Evolutionary conservation across 2,888 invertebrate genomes (phyloP).

Genomic region (Tubulanus polymorphus): DNA sequence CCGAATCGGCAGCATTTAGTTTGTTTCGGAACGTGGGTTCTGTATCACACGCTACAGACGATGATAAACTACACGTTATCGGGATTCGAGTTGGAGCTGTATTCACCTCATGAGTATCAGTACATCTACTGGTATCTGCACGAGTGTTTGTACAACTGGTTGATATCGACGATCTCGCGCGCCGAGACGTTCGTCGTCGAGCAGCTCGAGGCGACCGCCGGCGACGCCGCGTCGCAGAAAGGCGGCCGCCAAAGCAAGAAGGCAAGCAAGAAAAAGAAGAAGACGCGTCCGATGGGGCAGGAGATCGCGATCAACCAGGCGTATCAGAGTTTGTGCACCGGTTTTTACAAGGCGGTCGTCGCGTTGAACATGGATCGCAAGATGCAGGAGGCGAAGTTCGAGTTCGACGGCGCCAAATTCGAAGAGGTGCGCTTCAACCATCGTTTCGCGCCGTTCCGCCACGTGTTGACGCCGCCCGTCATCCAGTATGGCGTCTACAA

Average conservation of each 20-base stretch:
- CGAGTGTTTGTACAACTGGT: conserved; percentile 90
- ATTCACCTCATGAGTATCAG: conserved; percentile 92
- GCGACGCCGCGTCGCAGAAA: too few relatives aligned
- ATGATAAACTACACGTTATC: conserved; percentile 92
- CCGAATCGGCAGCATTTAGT: conserved; percentile 70
- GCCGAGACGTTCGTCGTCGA: conserved; percentile 81
- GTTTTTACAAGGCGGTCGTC: conserved; percentile 90
- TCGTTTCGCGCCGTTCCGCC: conserved; percentile 83
- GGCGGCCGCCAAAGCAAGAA: conserved; percentile 35
- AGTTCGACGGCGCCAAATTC: conserved; percentile 90
- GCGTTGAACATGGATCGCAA: conserved; percentile 86
- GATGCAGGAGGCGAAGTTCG: conserved; percentile 74
- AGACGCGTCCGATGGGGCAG: conserved; percentile 68
- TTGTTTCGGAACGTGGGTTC: conserved; percentile 87
- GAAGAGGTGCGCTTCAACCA: conserved; percentile 91
- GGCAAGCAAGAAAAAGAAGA: conserved; percentile 60
- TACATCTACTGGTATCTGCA: conserved; percentile 78
- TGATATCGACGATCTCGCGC: conserved; percentile 82
- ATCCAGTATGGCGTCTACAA: conserved; percentile 76
- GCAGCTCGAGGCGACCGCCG: conserved; percentile 63
- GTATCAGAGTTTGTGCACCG: conserved; percentile 89
- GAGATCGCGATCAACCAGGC: conserved; percentile 89
- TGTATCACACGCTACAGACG: conserved; percentile 74
- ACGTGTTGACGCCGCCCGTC: conserved; percentile 81
- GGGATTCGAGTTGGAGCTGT: conserved; percentile 92